Conservation (phyloP, 2,797 vertebrate species). For the Fistularia tabacaria region DNA sequence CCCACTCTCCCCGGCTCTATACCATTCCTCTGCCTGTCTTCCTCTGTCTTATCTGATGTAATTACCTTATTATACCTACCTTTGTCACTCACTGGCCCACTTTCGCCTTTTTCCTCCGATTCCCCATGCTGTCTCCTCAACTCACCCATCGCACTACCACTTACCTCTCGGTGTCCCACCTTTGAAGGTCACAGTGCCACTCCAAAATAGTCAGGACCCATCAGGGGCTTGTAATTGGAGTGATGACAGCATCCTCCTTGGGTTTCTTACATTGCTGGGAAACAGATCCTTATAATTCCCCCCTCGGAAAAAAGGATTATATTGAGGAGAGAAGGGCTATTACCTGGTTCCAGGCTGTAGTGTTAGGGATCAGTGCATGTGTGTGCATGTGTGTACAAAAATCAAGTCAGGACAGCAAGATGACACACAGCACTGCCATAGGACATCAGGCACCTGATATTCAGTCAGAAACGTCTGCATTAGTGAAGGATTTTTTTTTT, state of each 20-base stretch:
- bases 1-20: constrained; percentile 35
- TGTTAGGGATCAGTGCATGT: constrained; percentile 13
- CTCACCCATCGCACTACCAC: constrained; percentile 37
- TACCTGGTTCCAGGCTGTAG: constrained; percentile 65
- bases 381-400: constrained; percentile 11
- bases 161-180: constrained; percentile 47
- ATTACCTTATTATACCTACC: constrained; percentile 62
- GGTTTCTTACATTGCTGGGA: constrained; percentile 80
- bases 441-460: constrained; percentile 35
- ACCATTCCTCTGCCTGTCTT: constrained; percentile 37
- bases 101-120: constrained; percentile 19
- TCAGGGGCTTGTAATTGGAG: constrained; percentile 76
- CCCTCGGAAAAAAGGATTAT: constrained; percentile 76
- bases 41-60: constrained; percentile 56
- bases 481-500: constrained; percentile 47
- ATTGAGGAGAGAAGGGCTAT: constrained; percentile 74
- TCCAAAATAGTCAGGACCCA: constrained; percentile 68
- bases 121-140: constrained; percentile 19
- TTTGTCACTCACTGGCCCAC: constrained; percentile 43
- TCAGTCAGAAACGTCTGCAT: constrained; percentile 27
- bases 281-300: constrained; percentile 82
- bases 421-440: constrained; percentile 37
- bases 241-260: constrained; percentile 84
- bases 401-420: constrained; percentile 61
- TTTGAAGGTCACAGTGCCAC: constrained; percentile 86